Evolutionary conservation across 2,113 vertebrate genomes (phyloP), one percentile per base, ranked within the genome.

Genomic region (Orthochromis malagaraziensis): DNA sequence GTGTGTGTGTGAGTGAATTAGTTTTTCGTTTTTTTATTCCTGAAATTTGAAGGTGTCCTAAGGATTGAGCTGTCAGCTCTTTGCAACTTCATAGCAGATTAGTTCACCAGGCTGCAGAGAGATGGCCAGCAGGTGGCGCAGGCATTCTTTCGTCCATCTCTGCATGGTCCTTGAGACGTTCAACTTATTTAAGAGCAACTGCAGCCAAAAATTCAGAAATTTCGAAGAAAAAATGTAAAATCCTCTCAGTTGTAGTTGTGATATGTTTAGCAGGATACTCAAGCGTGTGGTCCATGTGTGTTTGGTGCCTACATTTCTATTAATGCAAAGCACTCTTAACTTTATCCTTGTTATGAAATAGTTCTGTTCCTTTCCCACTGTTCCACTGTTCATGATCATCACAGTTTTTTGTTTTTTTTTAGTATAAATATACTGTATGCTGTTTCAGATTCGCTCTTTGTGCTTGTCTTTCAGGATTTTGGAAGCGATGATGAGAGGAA

Each of bases 401-500:
- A 13, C 14, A 5, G 42, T 11, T 81, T 4, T 26, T 24, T 9
- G 4, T 35, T 38, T 33, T 17, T 16, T 57, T 29, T 10, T 68
- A 21, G 19, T 65, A 13, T 68, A 68, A 38, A 77, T 49, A 6
- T n/a, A 77, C 7, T 33, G 14, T 33, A 16, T 5, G 2, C 29
- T 21, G n/a, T 3, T 29, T 13, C 49, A 9, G 10, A 51, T n/a
- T 57, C 77, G 5, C 21, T 21, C 88, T 88, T 89, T 89, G 4
- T 84, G 60, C 91, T 89, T 93, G n/a, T 93, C 75, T 93, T 97
- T 92, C 92, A 98, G 95, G 98, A 99, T 91, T 97, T 96, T 65
- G 98, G 97, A 93, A 99, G 98, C 1, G 98, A 99, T 85, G 98
- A 99, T 40, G 98, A 99, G 9, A 96, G 97, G 24, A 98, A 97